Conservation (phyloP, 2,113 vertebrate genomes). For the Noctilio leporinus region DNA sequence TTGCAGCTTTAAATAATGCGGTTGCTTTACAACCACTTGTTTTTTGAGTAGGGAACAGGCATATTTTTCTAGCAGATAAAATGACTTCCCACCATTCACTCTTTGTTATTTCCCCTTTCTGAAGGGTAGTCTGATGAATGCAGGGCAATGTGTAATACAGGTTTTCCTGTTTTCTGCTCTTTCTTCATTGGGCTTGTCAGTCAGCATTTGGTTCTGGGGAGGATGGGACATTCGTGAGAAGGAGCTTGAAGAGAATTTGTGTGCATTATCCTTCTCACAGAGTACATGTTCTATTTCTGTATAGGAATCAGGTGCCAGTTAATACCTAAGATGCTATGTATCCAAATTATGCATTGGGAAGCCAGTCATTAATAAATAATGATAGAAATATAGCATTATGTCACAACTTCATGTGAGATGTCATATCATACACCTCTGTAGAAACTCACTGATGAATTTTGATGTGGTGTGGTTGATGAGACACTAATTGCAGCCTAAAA, state of each 20-base stretch:
- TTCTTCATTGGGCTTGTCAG: constrained; percentile 74
- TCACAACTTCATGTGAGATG: background rate
- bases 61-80: constrained; percentile 85
- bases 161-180: constrained; percentile 85
- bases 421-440: background rate
- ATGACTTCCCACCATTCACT: constrained; percentile 82
- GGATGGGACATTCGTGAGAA: constrained; percentile 68
- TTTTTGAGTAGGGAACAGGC: constrained; percentile 77
- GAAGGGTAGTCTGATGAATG: constrained; percentile 77
- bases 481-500: background rate
- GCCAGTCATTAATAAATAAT: background rate
- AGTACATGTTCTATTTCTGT: background rate
- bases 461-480: background rate
- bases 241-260: constrained; percentile 11
- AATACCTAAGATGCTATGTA: background rate
- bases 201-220: constrained; percentile 61
- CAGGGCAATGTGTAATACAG: constrained; percentile 76
- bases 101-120: constrained; percentile 84
- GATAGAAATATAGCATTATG: background rate
- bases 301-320: background rate
- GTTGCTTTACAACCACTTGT: constrained; percentile 82
- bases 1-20: constrained; percentile 81
- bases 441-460: background rate
- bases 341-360: background rate
- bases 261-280: background rate